These are phyloP conservation scores for Styela plicata DNA, from an alignment of 23 tunicate genomes.

Conservation along the genomic window DNA sequence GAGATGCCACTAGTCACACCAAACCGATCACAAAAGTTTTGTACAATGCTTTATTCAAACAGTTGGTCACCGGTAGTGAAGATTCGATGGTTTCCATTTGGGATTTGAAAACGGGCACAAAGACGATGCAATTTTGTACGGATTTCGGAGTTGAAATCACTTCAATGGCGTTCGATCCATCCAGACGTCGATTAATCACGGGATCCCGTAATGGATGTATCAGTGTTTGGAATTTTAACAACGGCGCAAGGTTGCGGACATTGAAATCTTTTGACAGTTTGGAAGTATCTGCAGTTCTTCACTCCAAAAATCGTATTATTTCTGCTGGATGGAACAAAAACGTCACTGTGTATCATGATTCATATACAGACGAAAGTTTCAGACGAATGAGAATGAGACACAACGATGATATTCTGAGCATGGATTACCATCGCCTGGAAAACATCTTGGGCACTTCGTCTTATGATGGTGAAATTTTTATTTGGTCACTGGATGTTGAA, in stretches of 20 bases:
- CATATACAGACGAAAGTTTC: constrained; percentile 31
- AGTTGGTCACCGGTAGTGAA: constrained; percentile 47
- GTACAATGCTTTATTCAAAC: constrained; percentile 17
- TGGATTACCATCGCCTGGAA: constrained; percentile 48
- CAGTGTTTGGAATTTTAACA: constrained; percentile 56
- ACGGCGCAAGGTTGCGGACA: constrained; percentile 42
- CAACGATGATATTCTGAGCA: constrained; percentile 38
- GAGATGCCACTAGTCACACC: constrained; percentile 26
- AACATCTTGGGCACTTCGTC: constrained; percentile 35
- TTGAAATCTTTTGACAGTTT: constrained; percentile 6
- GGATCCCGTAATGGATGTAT: constrained; percentile 39
- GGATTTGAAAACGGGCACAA: constrained; percentile 46
- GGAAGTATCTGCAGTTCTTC: constrained; percentile 34
- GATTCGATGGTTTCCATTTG: constrained; percentile 41
- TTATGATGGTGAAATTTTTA: constrained; percentile 46
- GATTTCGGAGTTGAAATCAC: constrained; percentile 39
- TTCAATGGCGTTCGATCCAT: constrained; percentile 48
- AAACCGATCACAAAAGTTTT: constrained; percentile 18
- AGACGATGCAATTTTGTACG: constrained; percentile 44
- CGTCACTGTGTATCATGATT: constrained; percentile 36
- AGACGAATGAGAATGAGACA: constrained; percentile 25
- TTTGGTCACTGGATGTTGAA: constrained; percentile 46
- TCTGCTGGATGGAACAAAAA: constrained; percentile 52
- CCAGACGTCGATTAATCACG: constrained; percentile 48
- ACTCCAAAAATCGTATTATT: constrained; percentile 23